phyloP scores from a whole-genome alignment of 2,888 invertebrate species.

The Ecliptopera silaceata region DNA sequence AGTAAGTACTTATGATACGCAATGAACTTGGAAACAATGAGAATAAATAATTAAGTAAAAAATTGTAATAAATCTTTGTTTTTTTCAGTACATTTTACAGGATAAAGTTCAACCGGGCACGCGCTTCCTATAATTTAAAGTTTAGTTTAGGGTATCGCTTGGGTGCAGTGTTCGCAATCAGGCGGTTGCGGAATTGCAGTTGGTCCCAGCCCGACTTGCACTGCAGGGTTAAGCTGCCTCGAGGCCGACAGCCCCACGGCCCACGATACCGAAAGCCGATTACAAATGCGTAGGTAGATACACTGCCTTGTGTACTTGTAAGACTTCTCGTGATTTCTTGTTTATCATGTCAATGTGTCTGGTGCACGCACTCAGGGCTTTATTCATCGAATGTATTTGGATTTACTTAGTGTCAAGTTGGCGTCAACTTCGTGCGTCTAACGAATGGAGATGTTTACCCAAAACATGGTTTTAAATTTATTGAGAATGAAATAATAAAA shows the following conservation, averaged over 20 bases:
- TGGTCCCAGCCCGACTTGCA: neutral
- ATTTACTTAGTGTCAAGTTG: neutral
- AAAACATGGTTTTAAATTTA: too few relatives aligned
- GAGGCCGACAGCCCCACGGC: neutral
- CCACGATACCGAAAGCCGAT: conserved; percentile 16
- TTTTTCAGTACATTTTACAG: too few relatives aligned
- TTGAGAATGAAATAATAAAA: too few relatives aligned
- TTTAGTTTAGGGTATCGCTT: neutral
- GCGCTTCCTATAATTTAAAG: too few relatives aligned
- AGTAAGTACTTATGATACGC: too few relatives aligned
- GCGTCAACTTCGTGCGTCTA: too few relatives aligned
- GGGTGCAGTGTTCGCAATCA: neutral
- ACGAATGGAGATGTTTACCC: too few relatives aligned
- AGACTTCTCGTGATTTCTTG: conserved; percentile 1
- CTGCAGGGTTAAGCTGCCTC: neutral
- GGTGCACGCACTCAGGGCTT: conserved; percentile 7
- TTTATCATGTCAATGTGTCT: neutral
- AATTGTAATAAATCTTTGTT: too few relatives aligned
- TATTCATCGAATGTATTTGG: neutral
- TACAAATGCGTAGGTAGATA: neutral
- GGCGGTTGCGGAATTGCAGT: too few relatives aligned
- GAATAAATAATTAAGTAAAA: too few relatives aligned
- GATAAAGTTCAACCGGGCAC: too few relatives aligned
- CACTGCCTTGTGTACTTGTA: neutral
- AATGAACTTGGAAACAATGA: too few relatives aligned